phyloP scores from a whole-genome alignment of 2,888 invertebrate species.

The Mechanitis mazaeus region DNA sequence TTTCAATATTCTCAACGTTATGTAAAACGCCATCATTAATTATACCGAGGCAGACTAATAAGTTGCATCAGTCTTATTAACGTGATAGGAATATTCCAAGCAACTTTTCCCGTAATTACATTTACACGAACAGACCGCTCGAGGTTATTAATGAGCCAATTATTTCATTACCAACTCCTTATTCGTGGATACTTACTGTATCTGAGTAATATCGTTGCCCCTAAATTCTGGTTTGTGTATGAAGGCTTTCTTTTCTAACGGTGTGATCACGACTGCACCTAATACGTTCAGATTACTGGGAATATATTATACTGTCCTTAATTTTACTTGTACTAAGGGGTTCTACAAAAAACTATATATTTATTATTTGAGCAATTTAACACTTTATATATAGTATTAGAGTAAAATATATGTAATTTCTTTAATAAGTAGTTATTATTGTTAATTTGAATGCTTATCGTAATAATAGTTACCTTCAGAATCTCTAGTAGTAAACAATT shows the following conservation, averaged over 20 bases:
- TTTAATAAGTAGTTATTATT: too few species aligned
- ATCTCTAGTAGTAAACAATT: too few species aligned
- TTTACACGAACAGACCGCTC: conserved; percentile 24
- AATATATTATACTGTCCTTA: conserved; percentile 3
- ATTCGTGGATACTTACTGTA: conserved; percentile 25
- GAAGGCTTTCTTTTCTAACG: conserved; percentile 26
- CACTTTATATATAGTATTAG: too few species aligned
- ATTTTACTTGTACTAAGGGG: not conserved
- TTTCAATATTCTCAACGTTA: conserved; percentile 16
- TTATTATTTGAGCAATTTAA: too few species aligned
- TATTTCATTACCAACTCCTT: conserved; percentile 32
- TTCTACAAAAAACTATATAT: too few species aligned
- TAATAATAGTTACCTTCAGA: too few species aligned
- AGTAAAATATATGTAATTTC: too few species aligned
- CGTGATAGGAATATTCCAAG: conserved; percentile 22
- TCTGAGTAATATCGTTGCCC: conserved; percentile 22
- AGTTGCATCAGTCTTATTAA: conserved; percentile 26
- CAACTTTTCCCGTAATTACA: conserved; percentile 26
- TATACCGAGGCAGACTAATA: conserved; percentile 26
- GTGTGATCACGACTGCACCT: conserved; percentile 20
- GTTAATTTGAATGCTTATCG: too few species aligned
- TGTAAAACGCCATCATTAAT: conserved; percentile 26
- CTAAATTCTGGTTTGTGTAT: conserved; percentile 15
- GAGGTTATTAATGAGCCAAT: conserved; percentile 33
- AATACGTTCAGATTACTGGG: conserved; percentile 12